Conservation (phyloP, 2,113 vertebrate genomes). For the Brachypteracias leptosomus region DNA sequence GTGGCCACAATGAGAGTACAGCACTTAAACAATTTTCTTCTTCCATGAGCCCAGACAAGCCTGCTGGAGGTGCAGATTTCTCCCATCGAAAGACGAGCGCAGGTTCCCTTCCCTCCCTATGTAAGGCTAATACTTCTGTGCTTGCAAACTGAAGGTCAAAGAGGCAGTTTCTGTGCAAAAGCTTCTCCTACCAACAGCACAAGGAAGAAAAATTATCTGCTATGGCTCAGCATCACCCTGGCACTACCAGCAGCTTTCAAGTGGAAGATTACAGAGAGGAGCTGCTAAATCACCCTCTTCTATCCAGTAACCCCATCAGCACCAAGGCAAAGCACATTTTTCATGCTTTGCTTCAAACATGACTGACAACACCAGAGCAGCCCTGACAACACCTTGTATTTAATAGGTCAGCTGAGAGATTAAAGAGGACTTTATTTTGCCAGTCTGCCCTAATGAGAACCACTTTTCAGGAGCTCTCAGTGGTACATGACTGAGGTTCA, state of each 20-base stretch:
- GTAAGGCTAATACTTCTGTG: background rate
- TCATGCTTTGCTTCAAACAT: conserved; percentile 4
- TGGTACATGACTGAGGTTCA: background rate
- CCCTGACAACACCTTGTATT: background rate
- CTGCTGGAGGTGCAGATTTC: background rate
- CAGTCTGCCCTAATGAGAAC: background rate
- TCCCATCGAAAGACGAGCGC: background rate
- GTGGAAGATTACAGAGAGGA: background rate
- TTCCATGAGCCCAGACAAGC: background rate
- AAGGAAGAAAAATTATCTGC: background rate
- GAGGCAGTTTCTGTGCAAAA: background rate
- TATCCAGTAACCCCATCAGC: background rate
- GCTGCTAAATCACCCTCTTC: background rate
- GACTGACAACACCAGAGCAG: background rate
- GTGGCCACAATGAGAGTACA: background rate
- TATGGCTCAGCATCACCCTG: background rate
- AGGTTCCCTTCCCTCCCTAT: background rate
- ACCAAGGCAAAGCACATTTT: background rate
- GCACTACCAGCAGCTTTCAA: background rate
- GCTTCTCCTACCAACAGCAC: background rate
- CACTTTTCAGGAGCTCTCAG: background rate
- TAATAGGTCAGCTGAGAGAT: background rate
- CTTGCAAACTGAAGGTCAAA: background rate
- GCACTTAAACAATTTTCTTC: background rate
- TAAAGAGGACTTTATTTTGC: background rate